Conservation (phyloP, 2,888 invertebrate species). For the Idaea aversata region DNA sequence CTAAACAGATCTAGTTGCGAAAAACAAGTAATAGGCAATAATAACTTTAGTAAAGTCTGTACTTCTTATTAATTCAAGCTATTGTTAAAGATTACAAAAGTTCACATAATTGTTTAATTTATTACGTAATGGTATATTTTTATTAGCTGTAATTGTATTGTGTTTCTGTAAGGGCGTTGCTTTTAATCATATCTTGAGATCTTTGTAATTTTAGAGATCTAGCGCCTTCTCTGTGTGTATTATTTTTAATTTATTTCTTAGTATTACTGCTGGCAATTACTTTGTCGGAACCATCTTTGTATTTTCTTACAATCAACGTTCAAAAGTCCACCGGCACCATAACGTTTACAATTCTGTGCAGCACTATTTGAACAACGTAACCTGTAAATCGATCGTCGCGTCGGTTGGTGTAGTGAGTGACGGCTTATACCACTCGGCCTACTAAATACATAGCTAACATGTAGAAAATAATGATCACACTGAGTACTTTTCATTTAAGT, state of each 20-base stretch:
- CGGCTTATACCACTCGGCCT: too few relatives aligned
- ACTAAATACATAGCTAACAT: too few relatives aligned
- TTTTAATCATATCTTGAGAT: not conserved
- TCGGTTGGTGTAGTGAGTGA: too few relatives aligned
- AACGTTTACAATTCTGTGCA: too few relatives aligned
- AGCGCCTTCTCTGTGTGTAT: not conserved
- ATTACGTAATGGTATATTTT: not conserved
- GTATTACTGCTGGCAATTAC: not conserved
- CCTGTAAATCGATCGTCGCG: too few relatives aligned
- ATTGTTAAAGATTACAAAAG: constrained; percentile 5
- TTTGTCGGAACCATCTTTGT: not conserved
- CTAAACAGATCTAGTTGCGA: too few relatives aligned
- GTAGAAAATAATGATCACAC: too few relatives aligned
- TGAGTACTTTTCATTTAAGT: too few relatives aligned
- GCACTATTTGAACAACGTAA: too few relatives aligned
- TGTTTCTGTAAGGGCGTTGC: not conserved
- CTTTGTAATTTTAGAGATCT: not conserved
- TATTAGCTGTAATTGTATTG: constrained; percentile 1
- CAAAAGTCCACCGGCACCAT: too few relatives aligned
- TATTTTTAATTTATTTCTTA: not conserved
- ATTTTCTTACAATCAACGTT: not conserved
- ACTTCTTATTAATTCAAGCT: constrained; percentile 7
- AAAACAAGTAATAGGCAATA: too few relatives aligned
- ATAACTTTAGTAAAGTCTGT: not conserved
- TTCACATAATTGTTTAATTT: not conserved